Evolutionary conservation across 2,797 vertebrate species (phyloP).

Genomic region (Typhlichthys subterraneus): DNA sequence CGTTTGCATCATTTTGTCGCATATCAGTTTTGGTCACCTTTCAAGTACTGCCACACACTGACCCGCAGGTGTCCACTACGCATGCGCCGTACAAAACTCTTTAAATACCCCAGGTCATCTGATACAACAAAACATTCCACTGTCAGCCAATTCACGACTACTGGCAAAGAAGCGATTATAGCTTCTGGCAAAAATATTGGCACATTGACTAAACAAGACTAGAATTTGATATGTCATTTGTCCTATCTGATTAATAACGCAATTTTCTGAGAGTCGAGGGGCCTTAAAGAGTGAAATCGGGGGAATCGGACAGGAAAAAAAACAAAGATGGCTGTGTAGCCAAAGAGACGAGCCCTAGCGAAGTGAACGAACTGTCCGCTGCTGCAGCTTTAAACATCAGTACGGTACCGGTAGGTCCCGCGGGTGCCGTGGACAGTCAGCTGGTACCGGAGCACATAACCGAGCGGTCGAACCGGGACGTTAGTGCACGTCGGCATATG

Average conservation of each 20-base stretch:
- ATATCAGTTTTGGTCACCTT: constrained; percentile 72
- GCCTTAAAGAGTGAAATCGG: constrained; percentile 32
- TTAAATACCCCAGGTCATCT: constrained; percentile 84
- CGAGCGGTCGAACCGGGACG: constrained; percentile 56
- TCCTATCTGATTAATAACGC: constrained; percentile 43
- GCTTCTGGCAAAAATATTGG: constrained; percentile 43
- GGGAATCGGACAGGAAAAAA: constrained; percentile 61
- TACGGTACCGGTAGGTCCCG: constrained; percentile 39
- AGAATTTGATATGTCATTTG: constrained; percentile 34
- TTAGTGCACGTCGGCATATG: constrained; percentile 50
- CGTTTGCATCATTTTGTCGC: constrained; percentile 62
- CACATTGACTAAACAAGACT: constrained; percentile 40
- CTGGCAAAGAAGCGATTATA: constrained; percentile 44
- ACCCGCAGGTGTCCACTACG: constrained; percentile 68
- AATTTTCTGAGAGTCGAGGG: constrained; percentile 62
- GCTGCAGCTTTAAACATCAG: constrained; percentile 47
- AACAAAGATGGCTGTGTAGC: constrained; percentile 87
- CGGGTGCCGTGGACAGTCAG: constrained; percentile 51
- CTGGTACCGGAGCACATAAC: constrained; percentile 60
- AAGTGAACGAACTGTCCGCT: constrained; percentile 54
- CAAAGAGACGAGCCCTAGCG: constrained; percentile 68
- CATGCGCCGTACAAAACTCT: constrained; percentile 74
- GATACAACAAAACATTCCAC: constrained; percentile 78
- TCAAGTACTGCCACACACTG: constrained; percentile 52
- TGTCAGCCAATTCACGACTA: constrained; percentile 67